Percentiles rank a stretch among this genome's conserved stretches.
These are phyloP conservation scores for Poecilia gillii DNA, from an alignment of 2,797 vertebrate genomes.

Conservation along the genomic window DNA sequence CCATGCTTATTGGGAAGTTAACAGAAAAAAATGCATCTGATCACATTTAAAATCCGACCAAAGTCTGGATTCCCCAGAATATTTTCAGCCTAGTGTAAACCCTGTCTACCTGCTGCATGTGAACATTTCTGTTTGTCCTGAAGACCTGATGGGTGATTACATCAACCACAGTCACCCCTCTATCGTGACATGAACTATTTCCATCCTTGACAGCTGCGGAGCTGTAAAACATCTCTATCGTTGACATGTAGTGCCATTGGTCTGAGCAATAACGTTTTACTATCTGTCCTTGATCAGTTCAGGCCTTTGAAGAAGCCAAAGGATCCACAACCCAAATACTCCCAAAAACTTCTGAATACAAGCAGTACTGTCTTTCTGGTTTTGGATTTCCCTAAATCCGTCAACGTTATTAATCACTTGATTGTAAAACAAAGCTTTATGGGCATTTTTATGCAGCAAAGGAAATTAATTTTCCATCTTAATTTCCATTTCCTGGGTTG, in stretches of 20 bases:
- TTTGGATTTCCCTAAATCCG: not conserved
- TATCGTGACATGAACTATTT: conserved; percentile 38
- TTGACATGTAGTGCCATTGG: conserved; percentile 18
- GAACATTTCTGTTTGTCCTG: not conserved
- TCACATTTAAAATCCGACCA: not conserved
- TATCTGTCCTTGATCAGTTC: conserved; percentile 38
- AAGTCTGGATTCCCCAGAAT: not conserved
- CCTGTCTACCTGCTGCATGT: not conserved
- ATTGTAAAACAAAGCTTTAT: not conserved
- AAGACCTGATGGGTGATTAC: conserved; percentile 8
- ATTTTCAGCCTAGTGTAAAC: not conserved
- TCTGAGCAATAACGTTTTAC: conserved; percentile 34
- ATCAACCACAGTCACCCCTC: conserved; percentile 8
- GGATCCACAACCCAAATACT: not conserved
- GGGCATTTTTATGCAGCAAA: not conserved
- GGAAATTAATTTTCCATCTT: not conserved
- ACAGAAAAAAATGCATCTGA: not conserved
- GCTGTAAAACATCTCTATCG: conserved; percentile 52
- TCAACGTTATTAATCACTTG: not conserved
- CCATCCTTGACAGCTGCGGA: conserved; percentile 42
- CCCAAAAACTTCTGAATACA: not conserved
- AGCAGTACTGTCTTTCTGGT: not conserved
- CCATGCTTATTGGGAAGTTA: not conserved
- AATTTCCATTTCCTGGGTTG: not conserved
- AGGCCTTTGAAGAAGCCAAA: conserved; percentile 31